Conservation (phyloP, 2,888 invertebrate species). For the Drosophila stalkeri region DNA sequence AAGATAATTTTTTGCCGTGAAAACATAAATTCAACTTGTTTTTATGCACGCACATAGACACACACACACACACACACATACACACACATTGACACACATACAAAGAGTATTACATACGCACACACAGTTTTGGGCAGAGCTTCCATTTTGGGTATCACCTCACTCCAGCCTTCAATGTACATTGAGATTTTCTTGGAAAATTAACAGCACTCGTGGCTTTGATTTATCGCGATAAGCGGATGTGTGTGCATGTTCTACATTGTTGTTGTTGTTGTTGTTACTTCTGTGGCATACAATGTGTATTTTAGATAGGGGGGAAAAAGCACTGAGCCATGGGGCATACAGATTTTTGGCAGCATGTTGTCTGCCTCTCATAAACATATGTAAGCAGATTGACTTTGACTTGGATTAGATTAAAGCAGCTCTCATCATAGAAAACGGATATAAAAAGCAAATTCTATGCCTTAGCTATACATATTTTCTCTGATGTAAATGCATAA, state of each 20-base stretch:
- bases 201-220: constrained; percentile 80
- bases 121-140: constrained; percentile 28
- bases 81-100: constrained; percentile 3
- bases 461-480: too few species aligned
- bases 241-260: constrained; percentile 35
- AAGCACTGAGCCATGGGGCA: neutral
- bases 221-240: constrained; percentile 80
- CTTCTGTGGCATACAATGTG: constrained; percentile 24
- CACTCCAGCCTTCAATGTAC: constrained; percentile 11
- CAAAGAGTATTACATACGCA: constrained; percentile 29
- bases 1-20: constrained; percentile 73
- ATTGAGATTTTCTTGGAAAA: constrained; percentile 72
- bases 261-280: constrained; percentile 38
- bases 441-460: constrained; percentile 1
- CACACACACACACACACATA: constrained; percentile 1
- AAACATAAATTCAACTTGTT: constrained; percentile 76
- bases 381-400: constrained; percentile 74
- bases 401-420: constrained; percentile 67
- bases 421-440: constrained; percentile 39
- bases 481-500: neutral
- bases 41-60: constrained; percentile 40
- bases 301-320: constrained; percentile 13
- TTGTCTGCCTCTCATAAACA: constrained; percentile 42
- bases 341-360: constrained; percentile 45
- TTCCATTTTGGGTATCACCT: constrained; percentile 39